These are phyloP conservation scores for Catamblyrhynchus diadema DNA, from an alignment of 2,797 vertebrate genomes.

Conservation along the genomic window DNA sequence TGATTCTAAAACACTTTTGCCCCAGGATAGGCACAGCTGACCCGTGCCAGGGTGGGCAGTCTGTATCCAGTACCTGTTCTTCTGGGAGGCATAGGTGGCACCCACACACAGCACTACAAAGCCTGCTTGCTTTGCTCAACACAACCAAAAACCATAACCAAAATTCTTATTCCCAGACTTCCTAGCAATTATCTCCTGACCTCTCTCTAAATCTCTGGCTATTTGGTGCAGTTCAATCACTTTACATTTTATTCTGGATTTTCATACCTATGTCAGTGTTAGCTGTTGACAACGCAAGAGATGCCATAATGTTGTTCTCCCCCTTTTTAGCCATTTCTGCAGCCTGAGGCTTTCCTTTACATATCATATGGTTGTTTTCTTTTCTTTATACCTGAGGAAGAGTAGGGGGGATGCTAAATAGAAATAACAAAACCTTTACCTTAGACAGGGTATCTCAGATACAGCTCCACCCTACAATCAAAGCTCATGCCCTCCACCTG, in stretches of 20 bases:
- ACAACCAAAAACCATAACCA: neutral
- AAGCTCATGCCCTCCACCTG: neutral
- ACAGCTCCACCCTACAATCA: neutral
- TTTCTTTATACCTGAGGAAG: neutral
- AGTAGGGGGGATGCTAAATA: neutral
- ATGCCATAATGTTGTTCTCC: neutral
- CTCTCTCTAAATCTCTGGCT: neutral
- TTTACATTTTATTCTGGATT: neutral
- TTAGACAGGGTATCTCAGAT: neutral
- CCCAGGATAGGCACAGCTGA: neutral
- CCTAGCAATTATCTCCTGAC: neutral
- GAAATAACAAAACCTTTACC: neutral
- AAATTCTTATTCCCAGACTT: neutral
- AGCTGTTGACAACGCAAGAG: fast-evolving
- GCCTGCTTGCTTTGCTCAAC: neutral
- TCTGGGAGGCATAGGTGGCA: neutral
- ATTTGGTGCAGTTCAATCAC: neutral
- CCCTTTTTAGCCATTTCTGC: neutral
- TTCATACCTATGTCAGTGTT: neutral
- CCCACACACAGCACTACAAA: neutral
- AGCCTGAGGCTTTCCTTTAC: neutral
- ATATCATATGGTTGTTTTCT: neutral
- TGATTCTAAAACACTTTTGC: neutral
- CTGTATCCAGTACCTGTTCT: neutral
- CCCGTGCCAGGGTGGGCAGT: neutral